Percentiles rank a stretch among this genome's conserved stretches.
Conservation (phyloP, 2,888 invertebrate species). For the Drosophila glabriapex region DNA sequence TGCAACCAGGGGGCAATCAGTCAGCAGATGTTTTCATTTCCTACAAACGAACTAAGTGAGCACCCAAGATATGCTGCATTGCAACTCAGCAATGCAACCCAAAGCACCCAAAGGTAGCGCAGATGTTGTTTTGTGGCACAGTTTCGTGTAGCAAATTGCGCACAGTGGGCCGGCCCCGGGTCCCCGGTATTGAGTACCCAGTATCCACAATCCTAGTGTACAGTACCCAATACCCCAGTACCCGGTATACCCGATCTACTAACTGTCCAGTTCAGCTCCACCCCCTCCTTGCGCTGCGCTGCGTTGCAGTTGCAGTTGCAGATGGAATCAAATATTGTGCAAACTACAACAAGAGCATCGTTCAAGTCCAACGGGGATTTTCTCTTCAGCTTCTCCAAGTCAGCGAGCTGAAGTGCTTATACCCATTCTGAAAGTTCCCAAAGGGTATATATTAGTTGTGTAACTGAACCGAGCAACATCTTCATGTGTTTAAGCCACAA, state of each 20-base stretch:
- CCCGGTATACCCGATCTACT: constrained; percentile 3
- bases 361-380: constrained; percentile 71
- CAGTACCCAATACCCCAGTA: background rate
- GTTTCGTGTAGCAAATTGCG: constrained; percentile 79
- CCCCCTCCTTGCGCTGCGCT: constrained; percentile 4
- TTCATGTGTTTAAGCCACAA: background rate
- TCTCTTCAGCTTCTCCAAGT: constrained; percentile 29
- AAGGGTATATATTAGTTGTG: constrained; percentile 4
- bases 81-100: constrained; percentile 49
- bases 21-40: constrained; percentile 82
- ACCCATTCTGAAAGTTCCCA: background rate
- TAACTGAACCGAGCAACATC: background rate
- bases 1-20: constrained; percentile 78
- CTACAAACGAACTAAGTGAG: constrained; percentile 68
- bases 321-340: constrained; percentile 81
- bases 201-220: background rate
- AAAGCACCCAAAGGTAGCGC: constrained; percentile 64
- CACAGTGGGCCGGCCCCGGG: constrained; percentile 73
- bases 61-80: constrained; percentile 32
- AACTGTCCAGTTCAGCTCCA: constrained; percentile 4
- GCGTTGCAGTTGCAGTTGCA: constrained; percentile 61
- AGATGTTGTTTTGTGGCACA: constrained; percentile 75
- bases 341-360: constrained; percentile 73
- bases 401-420: constrained; percentile 35
- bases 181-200: constrained; percentile 58